A percentile compares a stretch with the other conserved stretches of the same genome.
Conservation (phyloP, 1,140 invertebrate species). For the Halesus radiatus region DNA sequence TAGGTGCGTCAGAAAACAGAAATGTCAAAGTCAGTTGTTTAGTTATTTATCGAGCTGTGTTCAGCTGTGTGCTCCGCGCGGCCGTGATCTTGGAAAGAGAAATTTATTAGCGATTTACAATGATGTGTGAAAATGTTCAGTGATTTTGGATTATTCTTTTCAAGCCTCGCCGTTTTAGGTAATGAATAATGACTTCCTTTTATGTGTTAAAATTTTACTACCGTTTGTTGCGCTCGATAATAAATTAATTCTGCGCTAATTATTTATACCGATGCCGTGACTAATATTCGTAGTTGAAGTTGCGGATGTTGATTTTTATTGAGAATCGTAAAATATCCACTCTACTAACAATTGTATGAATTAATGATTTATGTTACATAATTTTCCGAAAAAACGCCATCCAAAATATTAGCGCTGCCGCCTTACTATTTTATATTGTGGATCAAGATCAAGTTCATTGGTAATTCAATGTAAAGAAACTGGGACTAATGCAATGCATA, state of each 20-base stretch:
- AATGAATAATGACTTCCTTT: not conserved
- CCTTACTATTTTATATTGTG: too few species aligned
- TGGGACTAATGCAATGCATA: too few species aligned
- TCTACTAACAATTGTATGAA: not conserved
- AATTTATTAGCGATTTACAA: constrained; percentile 29
- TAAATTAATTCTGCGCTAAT: constrained; percentile 25
- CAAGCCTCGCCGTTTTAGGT: constrained; percentile 11
- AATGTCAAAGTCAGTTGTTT: constrained; percentile 42
- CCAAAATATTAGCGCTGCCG: too few species aligned
- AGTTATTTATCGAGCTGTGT: constrained; percentile 28
- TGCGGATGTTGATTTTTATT: constrained; percentile 16
- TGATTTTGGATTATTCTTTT: constrained; percentile 31
- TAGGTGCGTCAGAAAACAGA: constrained; percentile 39
- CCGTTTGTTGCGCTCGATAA: constrained; percentile 16
- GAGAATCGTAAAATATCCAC: not conserved
- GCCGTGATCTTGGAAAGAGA: constrained; percentile 41
- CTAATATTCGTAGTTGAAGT: constrained; percentile 1
- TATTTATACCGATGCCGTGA: constrained; percentile 21
- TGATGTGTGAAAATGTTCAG: constrained; percentile 40
- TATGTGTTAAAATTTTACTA: constrained; percentile 14
- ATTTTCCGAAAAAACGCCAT: constrained; percentile 22
- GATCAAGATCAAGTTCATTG: too few species aligned
- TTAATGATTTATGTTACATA: constrained; percentile 22
- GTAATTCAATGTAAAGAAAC: too few species aligned
- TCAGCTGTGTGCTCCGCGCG: constrained; percentile 3